phyloP scores from a whole-genome alignment of 1,140 invertebrate genomes.

The Papilio polytes region DNA sequence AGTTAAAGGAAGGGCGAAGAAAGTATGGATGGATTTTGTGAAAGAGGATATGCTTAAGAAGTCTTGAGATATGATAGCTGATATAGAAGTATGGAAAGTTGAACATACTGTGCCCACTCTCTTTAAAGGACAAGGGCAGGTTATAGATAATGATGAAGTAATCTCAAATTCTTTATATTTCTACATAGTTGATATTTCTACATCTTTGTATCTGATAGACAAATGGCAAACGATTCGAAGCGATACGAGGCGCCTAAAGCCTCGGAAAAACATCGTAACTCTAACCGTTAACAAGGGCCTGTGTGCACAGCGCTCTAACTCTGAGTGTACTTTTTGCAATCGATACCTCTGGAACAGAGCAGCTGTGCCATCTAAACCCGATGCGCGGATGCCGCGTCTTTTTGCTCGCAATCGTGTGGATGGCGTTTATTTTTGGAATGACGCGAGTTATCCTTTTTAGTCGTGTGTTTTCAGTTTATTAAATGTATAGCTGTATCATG shows the following conservation, averaged over 20 bases:
- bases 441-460: constrained; percentile 31
- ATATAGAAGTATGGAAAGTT: no score
- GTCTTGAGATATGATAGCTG: no score
- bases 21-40: no score
- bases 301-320: constrained; percentile 34
- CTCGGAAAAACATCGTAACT: constrained; percentile 29
- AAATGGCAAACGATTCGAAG: constrained; percentile 8
- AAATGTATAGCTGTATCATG: constrained; percentile 21
- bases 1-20: no score
- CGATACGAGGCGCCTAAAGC: constrained; percentile 25
- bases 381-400: constrained; percentile 44
- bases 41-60: no score
- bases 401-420: constrained; percentile 47
- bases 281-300: constrained; percentile 27
- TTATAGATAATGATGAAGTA: no score
- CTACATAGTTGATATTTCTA: background rate
- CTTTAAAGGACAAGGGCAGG: no score
- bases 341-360: constrained; percentile 75
- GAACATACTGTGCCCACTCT: no score
- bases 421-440: constrained; percentile 49
- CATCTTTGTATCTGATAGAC: background rate
- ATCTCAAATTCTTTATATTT: background rate
- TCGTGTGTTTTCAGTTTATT: constrained; percentile 41
- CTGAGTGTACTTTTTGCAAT: constrained; percentile 72
- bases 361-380: constrained; percentile 59